These are phyloP conservation scores for Carpatolechia fugitivella DNA, from an alignment of 2,888 invertebrate species.

Conservation along the genomic window DNA sequence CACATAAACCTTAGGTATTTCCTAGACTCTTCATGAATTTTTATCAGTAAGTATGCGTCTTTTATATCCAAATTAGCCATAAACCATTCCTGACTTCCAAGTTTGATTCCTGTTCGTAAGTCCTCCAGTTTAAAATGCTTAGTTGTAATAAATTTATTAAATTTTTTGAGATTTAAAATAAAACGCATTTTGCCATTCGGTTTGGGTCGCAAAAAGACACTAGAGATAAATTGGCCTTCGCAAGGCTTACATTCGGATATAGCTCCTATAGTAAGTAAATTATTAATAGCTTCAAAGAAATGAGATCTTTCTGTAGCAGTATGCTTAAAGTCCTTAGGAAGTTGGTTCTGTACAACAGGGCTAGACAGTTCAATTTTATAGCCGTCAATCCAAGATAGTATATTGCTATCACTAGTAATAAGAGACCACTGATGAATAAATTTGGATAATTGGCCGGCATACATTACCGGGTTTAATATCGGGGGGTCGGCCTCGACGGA, in stretches of 20 bases:
- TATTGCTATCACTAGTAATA: slow-evolving; percentile 12
- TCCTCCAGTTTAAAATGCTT: slow-evolving; percentile 13
- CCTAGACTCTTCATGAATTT: no score
- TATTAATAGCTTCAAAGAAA: neutral
- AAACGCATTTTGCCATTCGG: slow-evolving; percentile 18
- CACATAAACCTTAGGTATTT: slow-evolving; percentile 15
- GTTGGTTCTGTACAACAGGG: slow-evolving; percentile 3
- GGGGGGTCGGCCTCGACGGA: slow-evolving; percentile 1
- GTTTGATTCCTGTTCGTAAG: neutral
- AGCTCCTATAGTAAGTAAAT: slow-evolving; percentile 9
- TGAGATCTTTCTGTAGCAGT: neutral
- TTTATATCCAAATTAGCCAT: no score
- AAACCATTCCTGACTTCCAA: no score
- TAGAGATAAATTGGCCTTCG: no score
- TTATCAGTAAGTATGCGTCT: no score
- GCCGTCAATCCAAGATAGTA: slow-evolving; percentile 18
- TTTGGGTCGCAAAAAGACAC: slow-evolving; percentile 16
- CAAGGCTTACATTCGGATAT: slow-evolving; percentile 16
- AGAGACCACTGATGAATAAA: slow-evolving; percentile 18
- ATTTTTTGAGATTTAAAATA: slow-evolving; percentile 16
- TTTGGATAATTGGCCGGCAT: slow-evolving; percentile 13
- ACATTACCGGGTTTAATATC: slow-evolving; percentile 14
- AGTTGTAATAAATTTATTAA: slow-evolving; percentile 14
- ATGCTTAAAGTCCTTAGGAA: neutral
- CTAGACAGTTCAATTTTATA: slow-evolving; percentile 14